Evolutionary conservation across 2,113 vertebrate genomes (phyloP).

Genomic region (Thryonomys swinderianus): DNA sequence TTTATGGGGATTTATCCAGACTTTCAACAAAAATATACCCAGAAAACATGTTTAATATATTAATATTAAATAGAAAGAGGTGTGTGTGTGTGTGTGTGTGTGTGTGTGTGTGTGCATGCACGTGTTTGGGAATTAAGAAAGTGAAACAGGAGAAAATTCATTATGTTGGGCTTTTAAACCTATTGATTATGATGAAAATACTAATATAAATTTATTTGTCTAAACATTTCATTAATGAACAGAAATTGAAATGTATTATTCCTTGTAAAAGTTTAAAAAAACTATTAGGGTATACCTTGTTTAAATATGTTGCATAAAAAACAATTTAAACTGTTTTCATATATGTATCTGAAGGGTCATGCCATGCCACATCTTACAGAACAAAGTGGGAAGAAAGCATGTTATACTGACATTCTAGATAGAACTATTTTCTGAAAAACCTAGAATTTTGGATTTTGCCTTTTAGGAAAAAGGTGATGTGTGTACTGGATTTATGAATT

Average conservation of each 20-base stretch:
- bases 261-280: not conserved
- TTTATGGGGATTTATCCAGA: not conserved
- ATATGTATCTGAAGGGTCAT: not conserved
- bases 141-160: not conserved
- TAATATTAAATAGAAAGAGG: fast-evolving
- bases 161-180: not conserved
- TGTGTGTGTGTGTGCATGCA: not conserved
- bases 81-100: not conserved
- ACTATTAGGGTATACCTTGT: not conserved
- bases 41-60: not conserved
- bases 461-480: not conserved
- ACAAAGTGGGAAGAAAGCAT: not conserved
- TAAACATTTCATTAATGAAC: not conserved
- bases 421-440: not conserved
- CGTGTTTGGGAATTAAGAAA: not conserved
- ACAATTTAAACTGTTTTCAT: not conserved
- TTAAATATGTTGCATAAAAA: not conserved
- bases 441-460: not conserved
- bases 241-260: not conserved
- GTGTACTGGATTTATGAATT: not conserved
- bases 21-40: not conserved
- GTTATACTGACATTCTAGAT: not conserved
- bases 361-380: not conserved
- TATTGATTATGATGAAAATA: not conserved
- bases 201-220: not conserved